phyloP scores from a whole-genome alignment of 2,888 invertebrate species.

The Sinohyriopsis cumingii region DNA sequence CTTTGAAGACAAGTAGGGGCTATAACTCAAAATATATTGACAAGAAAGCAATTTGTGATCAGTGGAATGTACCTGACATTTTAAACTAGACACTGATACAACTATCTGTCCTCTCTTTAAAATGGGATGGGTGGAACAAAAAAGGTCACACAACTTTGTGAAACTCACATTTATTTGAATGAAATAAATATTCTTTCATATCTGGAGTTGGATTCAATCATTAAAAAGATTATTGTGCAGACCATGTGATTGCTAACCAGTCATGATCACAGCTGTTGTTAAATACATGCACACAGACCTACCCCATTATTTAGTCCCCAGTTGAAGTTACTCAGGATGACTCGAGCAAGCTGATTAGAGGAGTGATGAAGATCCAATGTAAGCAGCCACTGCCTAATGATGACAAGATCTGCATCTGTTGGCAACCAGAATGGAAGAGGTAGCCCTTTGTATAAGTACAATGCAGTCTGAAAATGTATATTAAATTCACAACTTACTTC shows the following conservation, averaged over 20 bases:
- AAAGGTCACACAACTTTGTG: too few species aligned
- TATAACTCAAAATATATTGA: too few species aligned
- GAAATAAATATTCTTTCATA: too few species aligned
- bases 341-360: slow-evolving; percentile 81
- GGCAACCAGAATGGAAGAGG: slow-evolving; percentile 82
- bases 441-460: slow-evolving; percentile 83
- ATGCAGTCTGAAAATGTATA: slow-evolving; percentile 72
- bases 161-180: too few species aligned
- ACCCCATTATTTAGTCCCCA: slow-evolving; percentile 77
- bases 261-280: too few species aligned
- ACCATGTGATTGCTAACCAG: too few species aligned
- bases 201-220: too few species aligned
- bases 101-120: background rate
- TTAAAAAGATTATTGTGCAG: too few species aligned
- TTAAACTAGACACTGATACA: background rate
- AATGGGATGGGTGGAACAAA: background rate
- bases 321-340: slow-evolving; percentile 81
- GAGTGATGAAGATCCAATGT: slow-evolving; percentile 77
- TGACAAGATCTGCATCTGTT: slow-evolving; percentile 75
- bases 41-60: background rate
- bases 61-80: background rate
- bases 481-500: background rate
- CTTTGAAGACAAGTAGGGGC: too few species aligned
- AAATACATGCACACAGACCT: background rate
- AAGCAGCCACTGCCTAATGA: slow-evolving; percentile 79